Evolutionary conservation across 1,140 invertebrate genomes (phyloP).

Genomic region (Leptinotarsa undecemlineata): DNA sequence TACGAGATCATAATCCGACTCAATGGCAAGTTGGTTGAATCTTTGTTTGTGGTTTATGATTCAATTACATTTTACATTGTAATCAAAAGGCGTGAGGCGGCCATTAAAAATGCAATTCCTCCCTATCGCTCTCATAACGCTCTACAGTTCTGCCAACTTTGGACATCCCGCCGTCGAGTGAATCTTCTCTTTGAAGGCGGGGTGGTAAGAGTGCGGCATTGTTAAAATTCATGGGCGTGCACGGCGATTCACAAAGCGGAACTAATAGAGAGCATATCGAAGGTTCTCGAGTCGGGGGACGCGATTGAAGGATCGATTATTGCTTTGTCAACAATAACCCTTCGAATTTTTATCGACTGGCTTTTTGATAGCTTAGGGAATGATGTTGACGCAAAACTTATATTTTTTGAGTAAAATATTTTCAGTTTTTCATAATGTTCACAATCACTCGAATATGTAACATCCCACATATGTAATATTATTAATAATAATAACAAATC

Average conservation of each 20-base stretch:
- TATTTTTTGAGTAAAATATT: too few relatives aligned
- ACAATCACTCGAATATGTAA: too few relatives aligned
- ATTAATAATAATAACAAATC: too few relatives aligned
- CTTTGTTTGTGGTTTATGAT: constrained; percentile 6
- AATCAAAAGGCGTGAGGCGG: neutral
- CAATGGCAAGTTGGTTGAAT: neutral
- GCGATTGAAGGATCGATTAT: too few relatives aligned
- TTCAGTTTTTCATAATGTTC: too few relatives aligned
- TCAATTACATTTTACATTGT: constrained; percentile 8
- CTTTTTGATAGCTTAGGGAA: too few relatives aligned
- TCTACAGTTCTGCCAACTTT: constrained; percentile 1
- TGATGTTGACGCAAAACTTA: too few relatives aligned
- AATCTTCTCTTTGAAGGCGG: neutral
- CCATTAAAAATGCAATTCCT: constrained; percentile 8
- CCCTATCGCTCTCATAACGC: constrained; percentile 7
- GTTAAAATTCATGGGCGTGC: constrained; percentile 2
- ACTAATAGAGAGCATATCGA: neutral
- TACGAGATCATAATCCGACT: neutral
- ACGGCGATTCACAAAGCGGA: neutral
- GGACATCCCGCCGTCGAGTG: neutral
- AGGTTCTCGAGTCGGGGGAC: neutral
- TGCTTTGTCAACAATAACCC: too few relatives aligned
- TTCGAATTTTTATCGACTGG: too few relatives aligned
- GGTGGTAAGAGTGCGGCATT: neutral
- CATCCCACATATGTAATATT: too few relatives aligned